These are phyloP conservation scores for Eristalinus aeneus DNA, from an alignment of 2,888 invertebrate genomes.

Conservation along the genomic window DNA sequence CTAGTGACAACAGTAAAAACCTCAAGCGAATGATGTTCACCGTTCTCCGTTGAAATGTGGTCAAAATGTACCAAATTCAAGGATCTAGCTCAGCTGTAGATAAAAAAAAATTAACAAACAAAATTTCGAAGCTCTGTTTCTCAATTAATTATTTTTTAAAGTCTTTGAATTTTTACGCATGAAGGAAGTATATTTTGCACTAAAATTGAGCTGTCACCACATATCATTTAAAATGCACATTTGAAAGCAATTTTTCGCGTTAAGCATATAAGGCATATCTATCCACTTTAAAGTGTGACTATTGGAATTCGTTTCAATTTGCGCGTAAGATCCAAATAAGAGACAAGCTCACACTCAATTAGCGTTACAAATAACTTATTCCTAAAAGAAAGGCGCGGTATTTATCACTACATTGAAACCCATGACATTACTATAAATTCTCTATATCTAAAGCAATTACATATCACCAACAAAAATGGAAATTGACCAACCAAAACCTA, in stretches of 20 bases:
- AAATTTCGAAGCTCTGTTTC: too few species aligned
- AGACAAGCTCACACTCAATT: conserved; percentile 13
- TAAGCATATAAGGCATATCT: not conserved
- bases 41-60: too few species aligned
- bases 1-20: too few species aligned
- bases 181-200: too few species aligned
- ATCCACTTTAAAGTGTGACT: not conserved
- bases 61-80: too few species aligned
- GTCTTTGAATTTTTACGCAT: too few species aligned
- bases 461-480: conserved; percentile 16
- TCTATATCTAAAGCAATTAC: conserved; percentile 30
- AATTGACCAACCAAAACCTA: conserved; percentile 24
- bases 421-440: conserved; percentile 14
- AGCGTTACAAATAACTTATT: conserved; percentile 32
- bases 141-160: too few species aligned
- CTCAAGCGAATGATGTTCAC: too few species aligned
- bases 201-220: not conserved
- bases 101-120: too few species aligned
- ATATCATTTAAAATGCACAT: not conserved
- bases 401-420: conserved; percentile 38
- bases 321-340: not conserved
- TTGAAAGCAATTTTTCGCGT: too few species aligned
- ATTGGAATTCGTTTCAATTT: not conserved
- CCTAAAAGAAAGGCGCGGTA: conserved; percentile 32
- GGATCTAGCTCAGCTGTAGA: too few species aligned